Conservation (phyloP, 2,888 invertebrate genomes). For the Drosophila trichaetosa region DNA sequence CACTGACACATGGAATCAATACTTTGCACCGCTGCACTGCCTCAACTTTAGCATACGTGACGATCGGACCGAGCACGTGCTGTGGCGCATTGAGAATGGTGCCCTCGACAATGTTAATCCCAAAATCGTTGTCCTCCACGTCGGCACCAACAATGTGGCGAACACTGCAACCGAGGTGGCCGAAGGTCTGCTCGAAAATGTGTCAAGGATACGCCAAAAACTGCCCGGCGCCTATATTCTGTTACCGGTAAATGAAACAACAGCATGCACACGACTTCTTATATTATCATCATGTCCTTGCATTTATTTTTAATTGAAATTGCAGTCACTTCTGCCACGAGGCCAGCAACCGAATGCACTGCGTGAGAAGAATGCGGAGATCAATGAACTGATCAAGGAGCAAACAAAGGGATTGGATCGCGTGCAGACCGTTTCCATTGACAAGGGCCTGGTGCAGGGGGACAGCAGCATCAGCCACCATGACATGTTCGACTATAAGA, state of each 20-base stretch:
- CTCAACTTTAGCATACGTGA: constrained; percentile 94
- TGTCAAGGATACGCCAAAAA: constrained; percentile 90
- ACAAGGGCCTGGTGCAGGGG: constrained; percentile 91
- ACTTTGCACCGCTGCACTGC: constrained; percentile 96
- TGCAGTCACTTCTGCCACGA: constrained; percentile 93
- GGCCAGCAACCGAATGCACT: constrained; percentile 94
- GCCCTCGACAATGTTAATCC: constrained; percentile 95
- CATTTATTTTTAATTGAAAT: constrained; percentile 60
- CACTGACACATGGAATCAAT: constrained; percentile 94
- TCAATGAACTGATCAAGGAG: constrained; percentile 90
- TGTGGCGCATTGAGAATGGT: constrained; percentile 96
- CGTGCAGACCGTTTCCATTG: constrained; percentile 92
- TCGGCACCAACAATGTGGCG: constrained; percentile 94
- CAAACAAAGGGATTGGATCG: constrained; percentile 88
- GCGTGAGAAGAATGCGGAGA: constrained; percentile 90
- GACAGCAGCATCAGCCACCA: constrained; percentile 94
- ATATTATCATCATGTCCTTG: not conserved
- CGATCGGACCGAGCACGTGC: constrained; percentile 94
- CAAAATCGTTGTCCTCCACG: constrained; percentile 94
- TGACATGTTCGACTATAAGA: constrained; percentile 96
- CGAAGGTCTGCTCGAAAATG: constrained; percentile 92
- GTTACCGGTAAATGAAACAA: constrained; percentile 89
- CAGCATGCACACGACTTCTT: not conserved
- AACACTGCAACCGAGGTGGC: constrained; percentile 92
- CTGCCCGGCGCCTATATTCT: constrained; percentile 93